A percentile compares a stretch with the other conserved stretches of the same genome.
phyloP scores from a whole-genome alignment of 1,140 invertebrate genomes.

The Tetramorium alpestre region DNA sequence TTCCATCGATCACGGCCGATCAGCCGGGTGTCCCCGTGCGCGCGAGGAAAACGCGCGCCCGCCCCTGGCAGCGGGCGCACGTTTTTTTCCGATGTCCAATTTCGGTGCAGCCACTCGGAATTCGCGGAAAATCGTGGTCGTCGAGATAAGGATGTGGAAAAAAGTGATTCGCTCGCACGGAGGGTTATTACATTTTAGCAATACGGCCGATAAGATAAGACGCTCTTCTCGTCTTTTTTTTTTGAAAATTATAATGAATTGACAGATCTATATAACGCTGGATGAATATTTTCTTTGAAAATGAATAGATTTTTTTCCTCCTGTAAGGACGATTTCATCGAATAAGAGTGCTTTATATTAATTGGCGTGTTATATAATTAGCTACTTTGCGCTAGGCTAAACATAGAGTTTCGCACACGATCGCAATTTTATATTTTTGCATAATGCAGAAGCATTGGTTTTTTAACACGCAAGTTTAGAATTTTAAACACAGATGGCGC shows the following conservation, averaged over 20 bases:
- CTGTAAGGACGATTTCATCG: too few species aligned
- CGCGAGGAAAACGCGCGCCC: neutral
- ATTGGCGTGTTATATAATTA: neutral
- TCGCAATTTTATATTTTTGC: slow-evolving; percentile 9
- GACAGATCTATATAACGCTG: neutral
- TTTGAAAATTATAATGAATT: neutral
- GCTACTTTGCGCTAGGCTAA: neutral
- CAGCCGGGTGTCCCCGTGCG: neutral
- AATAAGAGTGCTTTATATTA: neutral
- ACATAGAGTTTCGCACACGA: slow-evolving; percentile 9
- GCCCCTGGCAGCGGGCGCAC: too few species aligned
- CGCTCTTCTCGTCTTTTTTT: neutral
- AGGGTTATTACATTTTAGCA: neutral
- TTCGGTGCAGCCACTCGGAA: neutral
- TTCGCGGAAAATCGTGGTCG: neutral
- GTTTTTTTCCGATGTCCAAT: too few species aligned
- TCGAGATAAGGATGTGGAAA: neutral
- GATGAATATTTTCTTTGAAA: neutral
- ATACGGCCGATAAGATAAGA: slow-evolving; percentile 3
- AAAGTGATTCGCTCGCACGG: neutral
- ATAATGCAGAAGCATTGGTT: neutral
- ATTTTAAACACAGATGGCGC: slow-evolving; percentile 40
- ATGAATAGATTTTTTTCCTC: neutral
- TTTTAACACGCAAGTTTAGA: slow-evolving; percentile 12
- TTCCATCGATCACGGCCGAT: slow-evolving; percentile 68